Conservation (phyloP, 2,113 vertebrate genomes). For the Arothron firmamentum region DNA sequence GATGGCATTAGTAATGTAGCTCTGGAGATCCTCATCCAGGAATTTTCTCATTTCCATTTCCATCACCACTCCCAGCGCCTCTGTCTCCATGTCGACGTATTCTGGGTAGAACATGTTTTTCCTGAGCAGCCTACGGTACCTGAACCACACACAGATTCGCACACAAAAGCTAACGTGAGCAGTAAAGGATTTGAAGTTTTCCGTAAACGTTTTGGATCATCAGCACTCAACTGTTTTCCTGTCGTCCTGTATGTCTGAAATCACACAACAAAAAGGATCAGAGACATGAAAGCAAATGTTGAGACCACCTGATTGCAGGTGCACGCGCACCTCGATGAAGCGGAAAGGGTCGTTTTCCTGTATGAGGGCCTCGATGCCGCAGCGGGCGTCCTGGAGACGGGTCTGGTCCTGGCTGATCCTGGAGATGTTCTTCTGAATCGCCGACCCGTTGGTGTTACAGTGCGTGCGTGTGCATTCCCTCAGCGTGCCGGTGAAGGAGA, state of each 20-base stretch:
- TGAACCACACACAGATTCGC: slow-evolving; percentile 14
- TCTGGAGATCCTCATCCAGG: slow-evolving; percentile 43
- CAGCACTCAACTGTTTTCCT: slow-evolving; percentile 55
- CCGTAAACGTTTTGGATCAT: too few species aligned
- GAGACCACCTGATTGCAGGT: background rate
- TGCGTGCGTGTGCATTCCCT: slow-evolving; percentile 30
- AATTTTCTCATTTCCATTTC: slow-evolving; percentile 68
- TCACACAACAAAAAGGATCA: background rate
- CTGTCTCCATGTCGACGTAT: slow-evolving; percentile 56
- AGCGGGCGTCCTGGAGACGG: slow-evolving; percentile 59
- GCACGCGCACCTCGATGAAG: slow-evolving; percentile 65
- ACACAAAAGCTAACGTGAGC: background rate
- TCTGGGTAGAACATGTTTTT: slow-evolving; percentile 67
- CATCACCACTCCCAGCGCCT: slow-evolving; percentile 52
- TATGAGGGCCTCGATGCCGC: slow-evolving; percentile 53
- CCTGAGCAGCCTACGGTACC: slow-evolving; percentile 56
- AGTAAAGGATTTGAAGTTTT: too few species aligned
- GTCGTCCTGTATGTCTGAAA: slow-evolving; percentile 59
- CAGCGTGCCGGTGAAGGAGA: slow-evolving; percentile 46
- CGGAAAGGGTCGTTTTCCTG: slow-evolving; percentile 67
- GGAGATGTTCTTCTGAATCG: slow-evolving; percentile 61
- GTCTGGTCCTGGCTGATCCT: slow-evolving; percentile 63
- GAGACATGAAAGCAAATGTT: background rate
- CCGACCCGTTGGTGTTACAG: slow-evolving; percentile 32
- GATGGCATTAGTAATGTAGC: slow-evolving; percentile 42